A percentile compares a stretch with the other conserved stretches of the same genome.
These are phyloP conservation scores for Synergus umbraculus DNA, from an alignment of 2,888 invertebrate species.

Conservation along the genomic window DNA sequence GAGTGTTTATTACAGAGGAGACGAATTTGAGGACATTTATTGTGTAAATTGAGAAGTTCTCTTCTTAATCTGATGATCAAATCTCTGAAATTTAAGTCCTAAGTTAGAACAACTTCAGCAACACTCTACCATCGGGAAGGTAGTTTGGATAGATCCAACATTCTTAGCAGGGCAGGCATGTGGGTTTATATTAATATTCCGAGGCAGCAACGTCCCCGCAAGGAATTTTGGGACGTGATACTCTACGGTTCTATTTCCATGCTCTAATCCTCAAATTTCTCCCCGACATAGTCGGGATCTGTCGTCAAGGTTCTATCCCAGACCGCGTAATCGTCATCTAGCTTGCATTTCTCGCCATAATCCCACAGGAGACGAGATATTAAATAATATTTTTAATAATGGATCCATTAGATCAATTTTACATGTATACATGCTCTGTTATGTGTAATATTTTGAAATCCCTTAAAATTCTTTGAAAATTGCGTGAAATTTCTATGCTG, in stretches of 20 bases:
- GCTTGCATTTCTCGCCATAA: slow-evolving; percentile 32
- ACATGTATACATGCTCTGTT: too few relatives aligned
- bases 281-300: slow-evolving; percentile 38
- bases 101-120: not conserved
- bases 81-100: not conserved
- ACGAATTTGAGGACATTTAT: not conserved
- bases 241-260: slow-evolving; percentile 63
- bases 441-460: too few relatives aligned
- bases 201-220: slow-evolving; percentile 59
- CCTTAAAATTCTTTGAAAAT: too few relatives aligned
- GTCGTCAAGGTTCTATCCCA: slow-evolving; percentile 30
- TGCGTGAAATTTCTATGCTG: too few relatives aligned
- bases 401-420: too few relatives aligned
- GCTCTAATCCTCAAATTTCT: slow-evolving; percentile 65
- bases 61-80: not conserved
- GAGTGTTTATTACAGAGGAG: too few relatives aligned
- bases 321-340: slow-evolving; percentile 45
- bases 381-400: too few relatives aligned
- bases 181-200: slow-evolving; percentile 68
- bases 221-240: slow-evolving; percentile 65
- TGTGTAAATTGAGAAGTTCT: not conserved
- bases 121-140: not conserved
- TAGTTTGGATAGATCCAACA: slow-evolving; percentile 2
- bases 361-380: slow-evolving; percentile 13
- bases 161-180: slow-evolving; percentile 14